A percentile compares a stretch with the other conserved stretches of the same genome.
Conservation (phyloP, 1,140 invertebrate species). For the Platyscapa corneri region DNA sequence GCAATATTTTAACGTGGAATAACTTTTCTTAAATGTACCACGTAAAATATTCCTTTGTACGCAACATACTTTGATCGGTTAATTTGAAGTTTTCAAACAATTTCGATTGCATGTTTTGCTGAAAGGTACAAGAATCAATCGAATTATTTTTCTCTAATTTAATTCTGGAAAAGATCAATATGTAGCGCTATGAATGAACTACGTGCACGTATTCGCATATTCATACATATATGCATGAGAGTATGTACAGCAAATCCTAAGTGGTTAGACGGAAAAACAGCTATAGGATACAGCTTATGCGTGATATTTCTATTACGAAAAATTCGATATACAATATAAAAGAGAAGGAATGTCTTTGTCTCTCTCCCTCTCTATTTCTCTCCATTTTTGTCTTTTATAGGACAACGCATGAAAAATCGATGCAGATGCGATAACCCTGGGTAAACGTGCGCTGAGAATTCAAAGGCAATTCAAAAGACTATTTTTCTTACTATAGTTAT, state of each 20-base stretch:
- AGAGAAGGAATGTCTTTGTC: background rate
- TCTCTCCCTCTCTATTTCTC: background rate
- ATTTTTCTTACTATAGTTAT: background rate
- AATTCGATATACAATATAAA: background rate
- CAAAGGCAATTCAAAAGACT: conserved; percentile 8
- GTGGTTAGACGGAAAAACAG: background rate
- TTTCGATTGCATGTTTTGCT: background rate
- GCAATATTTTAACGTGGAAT: no score
- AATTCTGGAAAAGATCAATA: background rate
- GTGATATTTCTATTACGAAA: conserved; percentile 25
- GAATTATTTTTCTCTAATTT: background rate
- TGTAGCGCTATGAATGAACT: background rate
- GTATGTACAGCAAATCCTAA: background rate
- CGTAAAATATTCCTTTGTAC: background rate
- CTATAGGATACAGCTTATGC: background rate
- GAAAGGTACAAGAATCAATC: background rate
- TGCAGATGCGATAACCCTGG: background rate
- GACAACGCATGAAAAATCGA: conserved; percentile 14
- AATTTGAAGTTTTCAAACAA: background rate
- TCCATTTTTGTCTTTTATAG: no score
- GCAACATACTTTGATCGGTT: background rate
- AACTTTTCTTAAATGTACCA: no score
- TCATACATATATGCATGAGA: background rate
- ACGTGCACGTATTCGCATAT: background rate
- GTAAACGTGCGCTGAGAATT: conserved; percentile 28